Conservation (phyloP, 2,797 vertebrate species). For the Anguilla megastoma region DNA sequence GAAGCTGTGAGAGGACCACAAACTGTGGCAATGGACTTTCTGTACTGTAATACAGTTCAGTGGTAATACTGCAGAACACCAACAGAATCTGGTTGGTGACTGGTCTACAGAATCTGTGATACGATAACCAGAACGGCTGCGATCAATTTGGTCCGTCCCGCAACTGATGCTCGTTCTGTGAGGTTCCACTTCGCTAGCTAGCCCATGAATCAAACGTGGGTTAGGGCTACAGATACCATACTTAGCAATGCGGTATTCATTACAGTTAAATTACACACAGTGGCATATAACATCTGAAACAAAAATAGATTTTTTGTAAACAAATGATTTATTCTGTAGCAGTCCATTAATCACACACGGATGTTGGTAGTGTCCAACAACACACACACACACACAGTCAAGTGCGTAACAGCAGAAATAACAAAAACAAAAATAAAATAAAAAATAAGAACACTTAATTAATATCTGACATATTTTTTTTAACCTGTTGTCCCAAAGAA, state of each 20-base stretch:
- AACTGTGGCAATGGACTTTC: no score
- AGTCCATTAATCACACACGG: not conserved
- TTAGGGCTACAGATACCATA: not conserved
- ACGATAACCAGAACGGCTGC: not conserved
- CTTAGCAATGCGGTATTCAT: not conserved
- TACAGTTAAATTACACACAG: not conserved
- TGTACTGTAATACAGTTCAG: no score
- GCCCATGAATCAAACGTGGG: not conserved
- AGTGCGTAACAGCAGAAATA: not conserved
- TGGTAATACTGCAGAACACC: no score
- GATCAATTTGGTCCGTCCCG: not conserved
- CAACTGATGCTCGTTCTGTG: not conserved
- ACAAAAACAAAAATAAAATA: not conserved
- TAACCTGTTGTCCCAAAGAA: not conserved
- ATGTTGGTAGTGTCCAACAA: constrained; percentile 14
- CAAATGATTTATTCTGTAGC: constrained; percentile 5
- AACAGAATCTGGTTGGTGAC: no score
- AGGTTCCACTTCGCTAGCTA: not conserved
- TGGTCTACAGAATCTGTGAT: not conserved
- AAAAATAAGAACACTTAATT: not conserved
- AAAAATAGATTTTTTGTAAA: not conserved
- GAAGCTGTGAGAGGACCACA: not conserved
- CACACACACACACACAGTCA: not conserved
- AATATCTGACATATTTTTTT: not conserved
- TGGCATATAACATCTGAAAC: not conserved